Evolutionary conservation across 2,888 invertebrate species (phyloP), one percentile per base, ranked within the genome.

Genomic region (Phalangium opilio): DNA sequence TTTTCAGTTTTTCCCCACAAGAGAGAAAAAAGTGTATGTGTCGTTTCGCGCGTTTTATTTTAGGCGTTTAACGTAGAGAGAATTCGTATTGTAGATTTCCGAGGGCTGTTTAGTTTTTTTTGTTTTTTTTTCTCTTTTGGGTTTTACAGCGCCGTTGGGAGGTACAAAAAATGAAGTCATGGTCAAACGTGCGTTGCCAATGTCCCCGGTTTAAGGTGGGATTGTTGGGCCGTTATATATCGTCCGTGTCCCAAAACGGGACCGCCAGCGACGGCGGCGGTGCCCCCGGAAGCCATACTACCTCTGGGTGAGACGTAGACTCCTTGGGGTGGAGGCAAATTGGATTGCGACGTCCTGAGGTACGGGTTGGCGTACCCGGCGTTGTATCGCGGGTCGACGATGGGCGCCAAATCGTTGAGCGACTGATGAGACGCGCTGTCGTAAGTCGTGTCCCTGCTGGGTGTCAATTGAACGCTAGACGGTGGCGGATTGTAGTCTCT

Each of bases 311-410:
- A 51, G 19, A 53, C 44, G 45, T 50, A 53, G 15, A 53, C 53
- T 3, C 48, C 52, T 18, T 43, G 44, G 5, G 44, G 49, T 2
- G 49, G 47, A n/a, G 50, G 48, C 32, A 50, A 36, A 21, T 68
- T 73, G 52, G 73, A 76, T 43, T 76, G 76, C 33, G 63, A 62
- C 50, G 77, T 77, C 62, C 86, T 73, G 54, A 86, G 70, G 66
- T 87, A 87, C 1, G 87, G 87, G 67, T 89, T 89, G 48, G 66
- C 67, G 62, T 89, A 89, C 7, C 84, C 81, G 34, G 89, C 87
- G 44, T 84, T 85, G 65, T 82, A 89, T 55, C 86, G 72, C 2
- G 86, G 85, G 65, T 87, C 87, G 21, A 87, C 79, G 14, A 50
- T 40, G 18, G 45, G 48, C 5, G 45, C 38, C 38, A 52, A 46